Evolutionary conservation across 2,113 vertebrate species (phyloP), one percentile per base, ranked within the genome.

Genomic region (Hippoglossus stenolepis): DNA sequence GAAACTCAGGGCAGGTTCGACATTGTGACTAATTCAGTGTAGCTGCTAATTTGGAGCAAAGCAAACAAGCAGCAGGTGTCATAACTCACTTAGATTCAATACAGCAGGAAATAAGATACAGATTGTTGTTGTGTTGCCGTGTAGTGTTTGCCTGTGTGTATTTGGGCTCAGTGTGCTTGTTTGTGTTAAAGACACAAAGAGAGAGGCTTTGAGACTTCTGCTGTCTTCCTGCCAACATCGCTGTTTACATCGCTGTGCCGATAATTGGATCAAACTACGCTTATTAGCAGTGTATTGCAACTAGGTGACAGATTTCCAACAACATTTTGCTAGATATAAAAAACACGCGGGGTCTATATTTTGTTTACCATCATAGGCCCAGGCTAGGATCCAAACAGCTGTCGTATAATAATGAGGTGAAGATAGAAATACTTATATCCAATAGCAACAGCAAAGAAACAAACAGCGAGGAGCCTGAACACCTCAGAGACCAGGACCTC

Each of bases 241-340:
- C 57, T 86, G 87, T 79, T 84, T 78, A 82, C 51, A n/a, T 59
- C 68, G 68, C 70, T 63, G 26, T 18, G 7, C 35, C 4, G 7
- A 45, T 88, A 89, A 88, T 82, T 79, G 82, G 82, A 83, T 79
- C 75, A 79, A 56, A 53, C 72, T 65, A 57, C 56, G 69, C 71
- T 70, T 69, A 66, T 84, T 87, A 79, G 56, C 53, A 17, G 56
- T 24, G 35, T 40, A 70, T 38, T 57, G 20, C 53, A 83, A 75
- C 56, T 77, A 61, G 58, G 51, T 75, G 70, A 76, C 59, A 72
- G 67, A 66, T 54, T 68, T 63, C 53, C 51, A 79, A 26, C 61
- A 58, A 53, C 49, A 61, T n/a, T 62, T 14, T 11, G 14, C 47
- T 20, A 18, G 18, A 49, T 14, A 14, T 59, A 60, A 35, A 67